Base-by-base conservation (phyloP, 2,113 vertebrate species). In the Hymenochirus boettgeri region DNA sequence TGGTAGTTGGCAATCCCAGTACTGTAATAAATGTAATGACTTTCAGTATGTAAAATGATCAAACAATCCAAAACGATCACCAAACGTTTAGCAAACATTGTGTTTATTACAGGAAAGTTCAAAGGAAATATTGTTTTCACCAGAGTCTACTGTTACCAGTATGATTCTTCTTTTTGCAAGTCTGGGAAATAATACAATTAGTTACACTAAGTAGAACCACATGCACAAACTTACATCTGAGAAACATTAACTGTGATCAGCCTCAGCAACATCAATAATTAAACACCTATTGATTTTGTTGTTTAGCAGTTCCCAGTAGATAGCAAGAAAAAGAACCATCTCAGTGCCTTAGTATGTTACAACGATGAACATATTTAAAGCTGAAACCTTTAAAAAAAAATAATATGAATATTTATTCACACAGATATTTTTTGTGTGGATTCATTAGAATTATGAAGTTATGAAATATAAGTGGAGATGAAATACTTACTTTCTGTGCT, bases 261-360 rank as follows among this genome's bases (percentile, higher is more conserved):
- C 19, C 46, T 26, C 24, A 69, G 47, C 47, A 46, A 24, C 18
- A 27, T 69, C 18, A 54, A 61, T 55, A 54, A 60, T 52, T 52
- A 69, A 69, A 61, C 48, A 31, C 10, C 37, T 46, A 69, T 61
- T 69, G 57, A 69, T 69, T 61, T 35, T 61, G 10, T 8, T 47
- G 25, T 35, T 47, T 48, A 61, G 54, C 59, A 61, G 37, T 29
- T 56, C 42, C 46, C 23, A 51, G 37, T 24, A 17, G 25, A 47
- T 12, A 47, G 2, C 54, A 13, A 55, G 53, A 46, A 31, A 24
- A 12, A 37, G 29, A n/a, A n/a, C n/a, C n/a, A n/a, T n/a, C n/a
- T n/a, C n/a, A n/a, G n/a, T n/a, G n/a, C n/a, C n/a, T n/a, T n/a
- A n/a, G n/a, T n/a, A n/a, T n/a, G n/a, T n/a, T n/a, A n/a, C n/a